phyloP scores from a whole-genome alignment of 2,113 vertebrate species.

The Thinocorus orbignyianus region DNA sequence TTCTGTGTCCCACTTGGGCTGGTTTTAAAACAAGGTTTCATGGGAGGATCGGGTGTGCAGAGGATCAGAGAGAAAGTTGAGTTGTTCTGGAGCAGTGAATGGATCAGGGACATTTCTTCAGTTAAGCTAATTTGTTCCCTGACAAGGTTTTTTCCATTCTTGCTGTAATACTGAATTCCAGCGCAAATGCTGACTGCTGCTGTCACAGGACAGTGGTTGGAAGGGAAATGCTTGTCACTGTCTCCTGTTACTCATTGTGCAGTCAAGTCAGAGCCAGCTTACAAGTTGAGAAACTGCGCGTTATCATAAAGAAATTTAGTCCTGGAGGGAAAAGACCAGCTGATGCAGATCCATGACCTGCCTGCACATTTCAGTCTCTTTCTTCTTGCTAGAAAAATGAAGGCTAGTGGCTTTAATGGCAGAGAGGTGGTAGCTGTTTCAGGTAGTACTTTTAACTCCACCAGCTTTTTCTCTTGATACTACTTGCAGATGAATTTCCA shows the following conservation, averaged over 20 bases:
- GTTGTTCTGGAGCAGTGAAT: not conserved
- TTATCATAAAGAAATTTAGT: not conserved
- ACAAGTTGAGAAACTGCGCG: not conserved
- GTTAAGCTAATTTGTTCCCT: slow-evolving; percentile 24
- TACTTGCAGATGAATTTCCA: not conserved
- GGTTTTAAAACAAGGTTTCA: not conserved
- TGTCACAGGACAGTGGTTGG: slow-evolving; percentile 30
- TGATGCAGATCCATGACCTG: not conserved
- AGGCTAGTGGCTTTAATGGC: not conserved
- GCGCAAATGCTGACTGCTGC: not conserved
- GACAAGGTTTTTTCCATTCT: slow-evolving; percentile 10
- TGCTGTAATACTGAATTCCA: slow-evolving; percentile 32
- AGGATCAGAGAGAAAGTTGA: not conserved
- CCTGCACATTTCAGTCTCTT: not conserved
- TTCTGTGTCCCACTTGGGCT: not conserved
- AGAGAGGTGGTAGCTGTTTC: not conserved
- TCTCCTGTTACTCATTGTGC: slow-evolving; percentile 24
- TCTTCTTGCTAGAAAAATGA: not conserved
- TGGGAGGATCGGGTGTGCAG: not conserved
- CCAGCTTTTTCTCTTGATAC: not conserved
- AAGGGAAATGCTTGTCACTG: not conserved
- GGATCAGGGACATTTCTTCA: not conserved
- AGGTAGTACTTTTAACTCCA: not conserved
- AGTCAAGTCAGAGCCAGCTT: not conserved
- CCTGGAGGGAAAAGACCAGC: not conserved